Base-by-base conservation (phyloP, 2,888 invertebrate genomes). In the Dilophus febrilis region DNA sequence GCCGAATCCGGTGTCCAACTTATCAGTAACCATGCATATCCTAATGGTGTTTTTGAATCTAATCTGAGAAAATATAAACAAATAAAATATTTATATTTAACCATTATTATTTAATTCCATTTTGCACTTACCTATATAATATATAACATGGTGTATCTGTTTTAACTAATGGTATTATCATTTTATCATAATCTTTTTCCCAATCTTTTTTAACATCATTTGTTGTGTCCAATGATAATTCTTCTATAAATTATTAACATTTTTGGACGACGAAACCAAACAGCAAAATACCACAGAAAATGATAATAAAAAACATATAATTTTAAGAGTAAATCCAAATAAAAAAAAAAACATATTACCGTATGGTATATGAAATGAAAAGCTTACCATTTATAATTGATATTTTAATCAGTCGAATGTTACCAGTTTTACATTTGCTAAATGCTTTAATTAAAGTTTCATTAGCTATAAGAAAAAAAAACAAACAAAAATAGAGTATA, bases 1-100 rank as follows among this genome's bases (percentile, higher is more conserved):
- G 94, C 85, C 41, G 73, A 74, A 54, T 97, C 97, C 1, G 97
- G 97, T 1, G 84, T 87, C 88, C 94, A 98, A 50, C 85, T 85
- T 40, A 92, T 77, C 40, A 91, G 70, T 8, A 97, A 60, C 95
- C 97, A 98, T 52, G 90, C 84, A 60, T 85, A 79, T 1, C 88
- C 88, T 7, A 78, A 68, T 11, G 82, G 72, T 47, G 80, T 80
- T 54, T 77, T 80, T 17, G 72, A 67, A 54, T 88, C 88, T 48
- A 88, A 66, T 45, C 83, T 78, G 54, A 48, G 19, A 17, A 26
- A 27, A 38, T 17, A 33, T 13, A 31, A 29, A 14, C 3, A 11
- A 8, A 14, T 36, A 29, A 44, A 38, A 18, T 33, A n/a, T n/a
- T n/a, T n/a, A n/a, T n/a, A n/a, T n/a, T n/a, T n/a, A n/a, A n/a